A percentile compares a stretch with the other conserved stretches of the same genome.
Conservation (phyloP, 2,113 vertebrate species). For the Diadophis punctatus region DNA sequence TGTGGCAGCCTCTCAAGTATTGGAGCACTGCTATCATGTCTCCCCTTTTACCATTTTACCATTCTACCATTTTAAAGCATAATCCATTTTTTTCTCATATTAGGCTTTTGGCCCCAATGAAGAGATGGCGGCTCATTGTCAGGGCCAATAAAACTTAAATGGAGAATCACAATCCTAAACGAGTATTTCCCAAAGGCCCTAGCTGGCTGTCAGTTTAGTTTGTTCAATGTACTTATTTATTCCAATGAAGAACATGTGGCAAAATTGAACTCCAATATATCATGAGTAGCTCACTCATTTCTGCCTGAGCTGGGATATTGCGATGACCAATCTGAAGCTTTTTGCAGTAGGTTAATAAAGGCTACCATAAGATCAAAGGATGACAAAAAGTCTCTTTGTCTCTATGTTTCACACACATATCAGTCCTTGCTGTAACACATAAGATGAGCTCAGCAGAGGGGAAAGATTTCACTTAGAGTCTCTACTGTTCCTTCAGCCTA, state of each 20-base stretch:
- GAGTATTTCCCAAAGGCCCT: not conserved
- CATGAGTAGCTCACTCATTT: not conserved
- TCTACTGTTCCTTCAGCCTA: not conserved
- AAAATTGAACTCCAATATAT: not conserved
- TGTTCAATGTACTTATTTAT: not conserved
- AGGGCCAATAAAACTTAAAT: not conserved
- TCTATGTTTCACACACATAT: not conserved
- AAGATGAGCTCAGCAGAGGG: not conserved
- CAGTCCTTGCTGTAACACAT: not conserved
- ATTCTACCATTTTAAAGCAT: not conserved
- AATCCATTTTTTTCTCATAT: not conserved
- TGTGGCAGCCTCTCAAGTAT: too few species aligned
- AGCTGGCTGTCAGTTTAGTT: not conserved
- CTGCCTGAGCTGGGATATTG: not conserved
- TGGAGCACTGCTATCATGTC: too few species aligned
- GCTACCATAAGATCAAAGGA: not conserved
- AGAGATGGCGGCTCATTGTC: not conserved
- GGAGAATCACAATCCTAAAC: not conserved
- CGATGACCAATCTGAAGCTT: not conserved
- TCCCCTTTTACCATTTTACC: too few species aligned
- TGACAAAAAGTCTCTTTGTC: not conserved
- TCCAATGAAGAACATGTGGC: not conserved
- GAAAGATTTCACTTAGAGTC: not conserved
- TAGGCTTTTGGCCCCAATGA: not conserved
- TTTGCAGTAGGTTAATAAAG: not conserved